Conservation (phyloP, 2,797 vertebrate genomes). For the Halcyon leucocephala region DNA sequence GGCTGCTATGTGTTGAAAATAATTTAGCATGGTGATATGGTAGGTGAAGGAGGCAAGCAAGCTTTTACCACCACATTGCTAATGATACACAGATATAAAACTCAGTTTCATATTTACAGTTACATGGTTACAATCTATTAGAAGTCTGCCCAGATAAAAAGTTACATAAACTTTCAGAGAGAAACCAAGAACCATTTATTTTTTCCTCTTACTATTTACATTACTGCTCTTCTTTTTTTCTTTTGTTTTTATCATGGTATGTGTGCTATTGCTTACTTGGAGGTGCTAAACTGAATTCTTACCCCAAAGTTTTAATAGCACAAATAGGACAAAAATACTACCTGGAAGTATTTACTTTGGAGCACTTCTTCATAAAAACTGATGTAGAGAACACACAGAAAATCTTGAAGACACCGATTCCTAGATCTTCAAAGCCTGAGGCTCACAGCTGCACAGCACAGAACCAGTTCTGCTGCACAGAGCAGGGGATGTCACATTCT, state of each 20-base stretch:
- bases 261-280: background rate
- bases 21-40: background rate
- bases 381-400: background rate
- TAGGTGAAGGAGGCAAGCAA: background rate
- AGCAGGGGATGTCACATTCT: background rate
- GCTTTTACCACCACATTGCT: background rate
- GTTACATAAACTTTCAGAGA: background rate
- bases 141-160: background rate
- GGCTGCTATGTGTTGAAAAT: background rate
- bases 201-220: background rate
- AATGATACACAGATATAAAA: background rate
- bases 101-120: background rate
- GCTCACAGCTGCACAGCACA: background rate
- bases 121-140: background rate
- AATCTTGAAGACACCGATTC: background rate
- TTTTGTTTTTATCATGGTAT: background rate
- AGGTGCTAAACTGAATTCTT: background rate
- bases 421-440: background rate
- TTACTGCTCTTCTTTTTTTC: background rate
- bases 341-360: background rate
- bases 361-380: background rate
- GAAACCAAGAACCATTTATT: rapidly evolving
- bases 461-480: background rate
- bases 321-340: background rate
- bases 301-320: background rate